Evolutionary conservation across 2,113 vertebrate species (phyloP).

Genomic region (Ceratotherium simum): DNA sequence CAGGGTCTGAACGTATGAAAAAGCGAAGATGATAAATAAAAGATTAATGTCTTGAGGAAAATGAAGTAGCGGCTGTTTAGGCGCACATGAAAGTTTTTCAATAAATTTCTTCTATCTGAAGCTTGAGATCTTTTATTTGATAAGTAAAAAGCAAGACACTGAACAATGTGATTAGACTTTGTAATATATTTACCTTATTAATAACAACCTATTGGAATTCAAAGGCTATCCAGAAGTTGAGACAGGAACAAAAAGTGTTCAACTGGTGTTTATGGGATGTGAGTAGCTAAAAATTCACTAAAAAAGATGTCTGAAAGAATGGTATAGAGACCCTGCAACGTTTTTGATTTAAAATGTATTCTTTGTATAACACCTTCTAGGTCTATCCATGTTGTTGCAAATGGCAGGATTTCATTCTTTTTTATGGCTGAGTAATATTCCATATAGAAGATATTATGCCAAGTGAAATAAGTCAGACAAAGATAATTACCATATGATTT

Average conservation of each 20-base stretch:
- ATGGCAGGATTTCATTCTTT: no score
- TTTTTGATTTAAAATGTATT: not conserved
- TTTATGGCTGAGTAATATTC: no score
- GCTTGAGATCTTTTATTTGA: conserved; percentile 60
- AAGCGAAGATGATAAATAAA: conserved; percentile 53
- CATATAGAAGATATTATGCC: no score
- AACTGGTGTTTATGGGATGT: not conserved
- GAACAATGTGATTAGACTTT: conserved; percentile 66
- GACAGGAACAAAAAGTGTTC: not conserved
- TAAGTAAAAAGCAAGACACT: conserved; percentile 65
- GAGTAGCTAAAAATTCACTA: not conserved
- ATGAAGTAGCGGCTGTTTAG: conserved; percentile 55
- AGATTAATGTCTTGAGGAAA: conserved; percentile 74
- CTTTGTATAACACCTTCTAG: no score
- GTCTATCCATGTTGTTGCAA: no score
- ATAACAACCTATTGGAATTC: conserved; percentile 56
- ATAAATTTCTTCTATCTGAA: conserved; percentile 61
- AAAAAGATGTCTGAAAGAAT: not conserved
- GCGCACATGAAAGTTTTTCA: conserved; percentile 41
- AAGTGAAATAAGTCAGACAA: no score
- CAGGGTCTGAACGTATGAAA: conserved; percentile 49
- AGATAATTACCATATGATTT: no score
- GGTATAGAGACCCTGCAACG: not conserved
- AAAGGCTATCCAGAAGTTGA: conserved; percentile 17
- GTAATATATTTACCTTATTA: conserved; percentile 61